Evolutionary conservation across 2,888 invertebrate species (phyloP).

Genomic region (Drosophila neonasuta): DNA sequence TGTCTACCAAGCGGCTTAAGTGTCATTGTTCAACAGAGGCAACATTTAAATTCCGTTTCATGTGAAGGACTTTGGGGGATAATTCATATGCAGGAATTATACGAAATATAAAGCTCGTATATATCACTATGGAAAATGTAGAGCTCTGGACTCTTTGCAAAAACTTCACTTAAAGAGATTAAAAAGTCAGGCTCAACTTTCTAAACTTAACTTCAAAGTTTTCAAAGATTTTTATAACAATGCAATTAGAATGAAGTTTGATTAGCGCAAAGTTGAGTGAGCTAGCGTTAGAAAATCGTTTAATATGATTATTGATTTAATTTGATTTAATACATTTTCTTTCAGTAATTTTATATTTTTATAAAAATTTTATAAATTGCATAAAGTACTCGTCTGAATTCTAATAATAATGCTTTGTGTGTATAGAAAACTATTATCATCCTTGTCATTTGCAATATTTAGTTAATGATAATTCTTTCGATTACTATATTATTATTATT

Average conservation of each 20-base stretch:
- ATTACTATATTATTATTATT: no score
- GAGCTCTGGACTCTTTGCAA: background rate
- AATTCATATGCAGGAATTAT: constrained; percentile 57
- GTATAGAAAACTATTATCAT: no score
- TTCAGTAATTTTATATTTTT: no score
- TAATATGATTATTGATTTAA: background rate
- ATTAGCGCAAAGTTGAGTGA: background rate
- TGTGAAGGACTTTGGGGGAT: constrained; percentile 56
- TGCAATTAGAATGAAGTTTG: background rate
- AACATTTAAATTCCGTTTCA: constrained; percentile 70
- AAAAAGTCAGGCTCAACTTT: no score
- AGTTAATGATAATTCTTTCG: no score
- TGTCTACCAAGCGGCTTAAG: constrained; percentile 73
- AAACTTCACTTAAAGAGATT: background rate
- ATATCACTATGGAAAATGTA: constrained; percentile 6
- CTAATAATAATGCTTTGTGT: no score
- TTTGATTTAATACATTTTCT: no score
- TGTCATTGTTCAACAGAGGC: constrained; percentile 66
- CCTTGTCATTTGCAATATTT: no score
- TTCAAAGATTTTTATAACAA: background rate
- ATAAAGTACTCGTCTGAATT: no score
- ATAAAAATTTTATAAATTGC: no score
- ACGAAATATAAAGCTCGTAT: constrained; percentile 15
- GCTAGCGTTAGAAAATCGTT: background rate
- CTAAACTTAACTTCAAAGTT: no score